Conservation (phyloP, 2,888 invertebrate genomes). For the Tetragonisca angustula region DNA sequence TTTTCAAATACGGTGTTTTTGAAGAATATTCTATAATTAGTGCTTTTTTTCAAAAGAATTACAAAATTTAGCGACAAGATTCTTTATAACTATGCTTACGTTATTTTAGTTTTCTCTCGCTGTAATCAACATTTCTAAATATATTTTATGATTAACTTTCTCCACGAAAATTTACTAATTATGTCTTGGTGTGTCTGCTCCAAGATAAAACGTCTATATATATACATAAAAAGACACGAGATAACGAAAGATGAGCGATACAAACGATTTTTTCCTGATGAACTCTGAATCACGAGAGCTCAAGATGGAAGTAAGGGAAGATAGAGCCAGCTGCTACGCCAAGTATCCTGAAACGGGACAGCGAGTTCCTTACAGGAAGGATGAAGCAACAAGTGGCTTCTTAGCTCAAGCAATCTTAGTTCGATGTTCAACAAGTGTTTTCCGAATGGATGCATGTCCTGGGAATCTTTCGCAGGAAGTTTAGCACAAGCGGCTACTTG, state of each 20-base stretch:
- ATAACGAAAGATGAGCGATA: neutral
- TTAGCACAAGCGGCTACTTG: conserved; percentile 17
- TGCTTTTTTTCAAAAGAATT: neutral
- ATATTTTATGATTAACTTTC: neutral
- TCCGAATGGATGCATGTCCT: conserved; percentile 60
- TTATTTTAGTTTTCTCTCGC: no score
- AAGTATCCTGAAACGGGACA: conserved; percentile 75
- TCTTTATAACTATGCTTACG: no score
- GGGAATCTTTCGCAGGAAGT: conserved; percentile 51
- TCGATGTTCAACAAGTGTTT: conserved; percentile 82
- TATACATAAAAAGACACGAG: no score
- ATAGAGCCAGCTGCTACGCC: conserved; percentile 57
- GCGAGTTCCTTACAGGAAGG: conserved; percentile 68
- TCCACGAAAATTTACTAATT: neutral
- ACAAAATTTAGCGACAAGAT: neutral
- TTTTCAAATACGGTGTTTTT: neutral
- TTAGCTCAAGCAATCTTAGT: conserved; percentile 82
- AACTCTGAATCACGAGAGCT: neutral
- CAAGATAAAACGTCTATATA: accelerated
- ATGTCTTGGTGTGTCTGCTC: neutral
- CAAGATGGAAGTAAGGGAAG: conserved; percentile 17
- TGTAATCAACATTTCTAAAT: no score
- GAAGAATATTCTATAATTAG: neutral
- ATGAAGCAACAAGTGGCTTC: conserved; percentile 83
- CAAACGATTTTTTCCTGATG: neutral